These are phyloP conservation scores for Odobenus rosmarus DNA, from an alignment of 2,113 vertebrate genomes.

Conservation along the genomic window DNA sequence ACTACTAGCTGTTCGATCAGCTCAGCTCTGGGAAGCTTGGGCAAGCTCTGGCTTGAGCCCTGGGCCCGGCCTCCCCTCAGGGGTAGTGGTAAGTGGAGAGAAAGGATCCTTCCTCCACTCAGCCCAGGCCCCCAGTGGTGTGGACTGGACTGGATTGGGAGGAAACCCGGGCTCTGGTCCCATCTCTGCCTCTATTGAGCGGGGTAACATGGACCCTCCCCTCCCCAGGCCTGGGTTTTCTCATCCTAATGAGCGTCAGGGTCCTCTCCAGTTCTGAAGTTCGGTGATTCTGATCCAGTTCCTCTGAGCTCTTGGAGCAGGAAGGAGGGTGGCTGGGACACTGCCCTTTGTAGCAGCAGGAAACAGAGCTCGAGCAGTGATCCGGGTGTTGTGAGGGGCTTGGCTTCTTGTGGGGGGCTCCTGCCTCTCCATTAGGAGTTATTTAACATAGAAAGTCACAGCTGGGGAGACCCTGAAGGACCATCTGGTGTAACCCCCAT, in stretches of 20 bases:
- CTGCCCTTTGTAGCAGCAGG: background rate
- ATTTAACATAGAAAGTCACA: background rate
- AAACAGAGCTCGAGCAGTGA: background rate
- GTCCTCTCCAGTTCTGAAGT: background rate
- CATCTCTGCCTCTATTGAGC: background rate
- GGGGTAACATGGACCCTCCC: background rate
- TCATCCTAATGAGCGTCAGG: background rate
- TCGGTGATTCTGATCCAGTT: background rate
- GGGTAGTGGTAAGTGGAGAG: background rate
- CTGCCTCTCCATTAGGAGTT: background rate
- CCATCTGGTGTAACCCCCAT: background rate
- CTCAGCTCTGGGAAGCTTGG: background rate
- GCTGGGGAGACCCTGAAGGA: background rate
- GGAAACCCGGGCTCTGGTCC: background rate
- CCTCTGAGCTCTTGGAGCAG: background rate
- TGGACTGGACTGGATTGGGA: background rate
- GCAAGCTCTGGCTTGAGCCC: background rate
- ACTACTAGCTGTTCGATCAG: rapidly evolving
- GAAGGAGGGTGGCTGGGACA: background rate
- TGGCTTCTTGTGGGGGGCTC: background rate
- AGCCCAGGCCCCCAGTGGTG: background rate
- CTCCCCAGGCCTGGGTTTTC: background rate
- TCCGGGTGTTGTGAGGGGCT: background rate
- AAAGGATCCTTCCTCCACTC: background rate
- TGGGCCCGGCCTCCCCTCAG: background rate